Conservation (phyloP, 2,888 invertebrate species). For the Lucinisca nassula region DNA sequence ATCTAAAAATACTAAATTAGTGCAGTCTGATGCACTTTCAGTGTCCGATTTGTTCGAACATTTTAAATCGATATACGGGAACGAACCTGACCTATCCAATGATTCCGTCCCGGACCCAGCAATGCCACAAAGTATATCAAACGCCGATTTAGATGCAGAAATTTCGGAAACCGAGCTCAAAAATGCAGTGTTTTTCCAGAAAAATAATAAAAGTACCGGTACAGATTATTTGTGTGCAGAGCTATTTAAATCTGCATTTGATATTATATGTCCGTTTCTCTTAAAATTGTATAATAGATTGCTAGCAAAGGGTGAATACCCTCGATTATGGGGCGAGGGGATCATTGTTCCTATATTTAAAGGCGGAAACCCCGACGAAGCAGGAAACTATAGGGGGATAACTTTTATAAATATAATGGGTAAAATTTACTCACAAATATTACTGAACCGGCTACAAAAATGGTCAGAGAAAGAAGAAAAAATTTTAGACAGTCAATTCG, state of each 20-base stretch:
- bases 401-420: constrained; percentile 49
- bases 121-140: neutral
- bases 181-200: neutral
- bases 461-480: too few species aligned
- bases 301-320: too few species aligned
- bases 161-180: neutral
- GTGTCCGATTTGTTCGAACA: neutral
- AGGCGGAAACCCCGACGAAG: constrained; percentile 32
- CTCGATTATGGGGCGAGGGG: too few species aligned
- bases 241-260: too few species aligned
- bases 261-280: neutral
- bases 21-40: neutral
- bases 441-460: constrained; percentile 23
- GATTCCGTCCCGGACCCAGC: neutral
- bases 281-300: neutral
- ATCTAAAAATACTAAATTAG: neutral
- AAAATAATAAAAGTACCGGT: neutral
- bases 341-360: too few species aligned
- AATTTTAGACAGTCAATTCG: constrained; percentile 10
- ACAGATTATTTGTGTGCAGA: too few species aligned
- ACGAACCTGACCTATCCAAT: neutral
- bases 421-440: constrained; percentile 36
- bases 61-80: neutral
- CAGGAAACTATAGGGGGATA: constrained; percentile 46
- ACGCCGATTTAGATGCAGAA: neutral